A percentile compares a stretch with the other conserved stretches of the same genome.
These are phyloP conservation scores for Lamellibrachia columna DNA, from an alignment of 2,888 invertebrate species.

Conservation along the genomic window DNA sequence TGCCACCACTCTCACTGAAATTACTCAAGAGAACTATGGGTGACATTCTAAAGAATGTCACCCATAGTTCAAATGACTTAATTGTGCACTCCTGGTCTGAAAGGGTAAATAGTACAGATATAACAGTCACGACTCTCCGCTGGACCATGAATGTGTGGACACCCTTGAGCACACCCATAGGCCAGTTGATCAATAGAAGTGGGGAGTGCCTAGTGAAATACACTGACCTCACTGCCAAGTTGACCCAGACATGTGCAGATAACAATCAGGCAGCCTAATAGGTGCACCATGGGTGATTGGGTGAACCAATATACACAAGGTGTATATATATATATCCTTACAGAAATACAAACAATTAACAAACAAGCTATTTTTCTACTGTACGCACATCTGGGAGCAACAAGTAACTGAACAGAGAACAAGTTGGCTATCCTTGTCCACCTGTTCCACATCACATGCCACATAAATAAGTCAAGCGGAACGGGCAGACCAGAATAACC, in stretches of 20 bases:
- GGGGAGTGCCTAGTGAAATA: too few species aligned
- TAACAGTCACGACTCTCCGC: background rate
- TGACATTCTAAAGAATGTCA: background rate
- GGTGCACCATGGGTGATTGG: too few species aligned
- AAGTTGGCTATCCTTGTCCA: too few species aligned
- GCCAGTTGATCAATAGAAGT: background rate
- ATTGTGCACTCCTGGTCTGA: background rate
- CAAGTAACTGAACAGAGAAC: too few species aligned
- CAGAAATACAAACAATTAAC: too few species aligned
- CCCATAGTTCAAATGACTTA: background rate
- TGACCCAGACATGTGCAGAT: background rate
- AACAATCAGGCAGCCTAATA: background rate
- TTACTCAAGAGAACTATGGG: background rate
- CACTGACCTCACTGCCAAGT: background rate
- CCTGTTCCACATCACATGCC: too few species aligned
- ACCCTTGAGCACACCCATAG: background rate
- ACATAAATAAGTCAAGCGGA: too few species aligned
- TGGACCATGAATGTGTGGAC: background rate
- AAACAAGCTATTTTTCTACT: too few species aligned
- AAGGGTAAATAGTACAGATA: background rate
- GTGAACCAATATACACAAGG: too few species aligned
- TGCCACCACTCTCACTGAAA: background rate
- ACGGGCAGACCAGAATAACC: too few species aligned
- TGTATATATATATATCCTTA: too few species aligned
- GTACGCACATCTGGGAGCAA: too few species aligned